Conservation (phyloP, 2,113 vertebrate species). For the Strix aluco region DNA sequence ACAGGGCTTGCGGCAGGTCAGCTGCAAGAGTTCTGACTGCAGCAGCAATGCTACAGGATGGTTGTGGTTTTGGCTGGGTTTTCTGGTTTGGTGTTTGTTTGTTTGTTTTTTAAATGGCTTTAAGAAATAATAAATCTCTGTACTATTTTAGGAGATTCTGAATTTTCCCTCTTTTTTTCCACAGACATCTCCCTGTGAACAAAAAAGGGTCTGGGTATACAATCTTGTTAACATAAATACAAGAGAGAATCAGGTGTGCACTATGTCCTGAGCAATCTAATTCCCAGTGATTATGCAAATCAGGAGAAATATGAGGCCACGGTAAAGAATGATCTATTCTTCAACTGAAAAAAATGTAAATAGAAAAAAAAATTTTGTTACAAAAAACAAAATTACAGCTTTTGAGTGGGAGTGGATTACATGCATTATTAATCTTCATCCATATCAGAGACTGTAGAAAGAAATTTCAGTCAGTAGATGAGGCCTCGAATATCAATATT, state of each 20-base stretch:
- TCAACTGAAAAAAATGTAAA: neutral
- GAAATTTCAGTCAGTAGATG: neutral
- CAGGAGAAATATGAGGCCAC: neutral
- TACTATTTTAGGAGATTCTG: neutral
- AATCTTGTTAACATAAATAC: neutral
- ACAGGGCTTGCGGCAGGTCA: accelerated
- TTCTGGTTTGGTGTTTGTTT: neutral
- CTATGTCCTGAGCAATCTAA: neutral
- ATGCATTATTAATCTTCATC: neutral
- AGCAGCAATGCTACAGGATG: accelerated
- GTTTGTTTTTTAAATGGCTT: neutral
- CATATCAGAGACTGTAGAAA: neutral
- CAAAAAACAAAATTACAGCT: neutral
- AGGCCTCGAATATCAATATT: slow-evolving; percentile 8
- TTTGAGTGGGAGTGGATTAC: neutral
- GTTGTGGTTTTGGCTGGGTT: neutral
- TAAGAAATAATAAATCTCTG: neutral
- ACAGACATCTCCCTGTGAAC: neutral
- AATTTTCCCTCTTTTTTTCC: neutral
- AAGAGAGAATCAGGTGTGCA: neutral
- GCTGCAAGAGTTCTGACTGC: neutral
- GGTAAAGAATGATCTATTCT: neutral
- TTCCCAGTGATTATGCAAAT: neutral
- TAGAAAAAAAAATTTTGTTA: neutral
- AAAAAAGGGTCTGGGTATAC: neutral